These are phyloP conservation scores for Sycophila texana DNA, from an alignment of 2,888 invertebrate species.

Conservation along the genomic window DNA sequence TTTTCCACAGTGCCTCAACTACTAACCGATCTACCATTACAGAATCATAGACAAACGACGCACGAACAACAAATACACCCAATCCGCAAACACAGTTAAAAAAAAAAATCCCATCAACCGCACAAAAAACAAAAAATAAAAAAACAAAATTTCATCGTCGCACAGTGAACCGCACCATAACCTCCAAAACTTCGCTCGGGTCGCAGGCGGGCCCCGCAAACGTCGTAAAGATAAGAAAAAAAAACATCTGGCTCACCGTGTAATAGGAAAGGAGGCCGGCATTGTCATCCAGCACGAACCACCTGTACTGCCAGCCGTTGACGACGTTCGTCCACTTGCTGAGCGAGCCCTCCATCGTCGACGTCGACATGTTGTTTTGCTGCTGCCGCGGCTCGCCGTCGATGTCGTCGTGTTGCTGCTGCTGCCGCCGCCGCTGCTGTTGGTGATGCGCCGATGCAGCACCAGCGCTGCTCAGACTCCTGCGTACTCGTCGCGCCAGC, in stretches of 20 bases:
- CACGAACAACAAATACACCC: too few species aligned
- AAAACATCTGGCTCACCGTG: constrained; percentile 84
- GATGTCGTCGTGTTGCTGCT: not conserved
- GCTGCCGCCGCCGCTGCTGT: constrained; percentile 1
- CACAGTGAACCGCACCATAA: not conserved
- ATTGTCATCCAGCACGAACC: constrained; percentile 99
- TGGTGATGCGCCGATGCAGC: constrained; percentile 5
- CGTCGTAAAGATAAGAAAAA: not conserved
- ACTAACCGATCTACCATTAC: too few species aligned
- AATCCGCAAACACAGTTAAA: too few species aligned
- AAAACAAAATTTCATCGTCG: not conserved
- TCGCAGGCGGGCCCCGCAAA: not conserved
- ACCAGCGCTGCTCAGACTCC: constrained; percentile 23
- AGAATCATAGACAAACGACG: too few species aligned
- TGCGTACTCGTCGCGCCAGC: constrained; percentile 54
- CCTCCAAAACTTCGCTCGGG: not conserved
- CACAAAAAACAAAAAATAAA: not conserved
- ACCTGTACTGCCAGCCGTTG: constrained; percentile 99
- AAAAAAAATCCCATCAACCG: not conserved
- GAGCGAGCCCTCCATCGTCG: constrained; percentile 92
- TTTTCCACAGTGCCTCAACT: too few species aligned
- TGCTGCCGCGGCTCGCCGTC: constrained; percentile 13
- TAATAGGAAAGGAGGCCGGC: constrained; percentile 97
- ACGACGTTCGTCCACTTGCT: constrained; percentile 99
- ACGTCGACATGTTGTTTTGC: constrained; percentile 67